These are phyloP conservation scores for Tupiocoris notatus DNA, from an alignment of 2,888 invertebrate genomes.

Conservation along the genomic window DNA sequence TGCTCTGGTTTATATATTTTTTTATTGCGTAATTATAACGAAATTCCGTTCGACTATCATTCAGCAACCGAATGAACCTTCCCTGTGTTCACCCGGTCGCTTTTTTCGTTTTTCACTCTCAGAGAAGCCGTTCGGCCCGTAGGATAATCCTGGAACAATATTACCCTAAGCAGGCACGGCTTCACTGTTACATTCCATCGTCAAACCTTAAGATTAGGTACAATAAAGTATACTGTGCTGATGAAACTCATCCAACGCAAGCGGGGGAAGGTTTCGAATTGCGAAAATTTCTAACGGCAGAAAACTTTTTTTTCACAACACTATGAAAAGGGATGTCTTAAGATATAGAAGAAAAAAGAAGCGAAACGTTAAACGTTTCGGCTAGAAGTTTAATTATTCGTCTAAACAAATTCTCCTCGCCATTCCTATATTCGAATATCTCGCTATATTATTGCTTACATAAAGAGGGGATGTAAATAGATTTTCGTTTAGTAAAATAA, in stretches of 20 bases:
- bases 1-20: neutral
- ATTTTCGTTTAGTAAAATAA: constrained; percentile 27
- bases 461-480: constrained; percentile 24
- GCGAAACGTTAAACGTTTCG: neutral
- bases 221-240: constrained; percentile 10
- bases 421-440: neutral
- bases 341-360: neutral
- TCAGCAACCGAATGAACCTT: constrained; percentile 49
- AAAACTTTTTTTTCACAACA: neutral
- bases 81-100: constrained; percentile 49
- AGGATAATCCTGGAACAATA: constrained; percentile 47
- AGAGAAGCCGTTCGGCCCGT: constrained; percentile 38
- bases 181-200: constrained; percentile 28
- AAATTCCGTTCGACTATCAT: constrained; percentile 4
- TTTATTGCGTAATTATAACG: neutral
- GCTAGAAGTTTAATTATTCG: neutral
- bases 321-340: neutral
- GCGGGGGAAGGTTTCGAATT: constrained; percentile 8
- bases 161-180: constrained; percentile 43
- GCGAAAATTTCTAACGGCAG: neutral
- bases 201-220: constrained; percentile 17
- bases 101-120: constrained; percentile 27
- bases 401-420: neutral
- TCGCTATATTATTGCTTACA: constrained; percentile 23
- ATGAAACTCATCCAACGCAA: constrained; percentile 29